These are phyloP conservation scores for Gymnorhina tibicen DNA, from an alignment of 2,113 vertebrate genomes.

Conservation along the genomic window DNA sequence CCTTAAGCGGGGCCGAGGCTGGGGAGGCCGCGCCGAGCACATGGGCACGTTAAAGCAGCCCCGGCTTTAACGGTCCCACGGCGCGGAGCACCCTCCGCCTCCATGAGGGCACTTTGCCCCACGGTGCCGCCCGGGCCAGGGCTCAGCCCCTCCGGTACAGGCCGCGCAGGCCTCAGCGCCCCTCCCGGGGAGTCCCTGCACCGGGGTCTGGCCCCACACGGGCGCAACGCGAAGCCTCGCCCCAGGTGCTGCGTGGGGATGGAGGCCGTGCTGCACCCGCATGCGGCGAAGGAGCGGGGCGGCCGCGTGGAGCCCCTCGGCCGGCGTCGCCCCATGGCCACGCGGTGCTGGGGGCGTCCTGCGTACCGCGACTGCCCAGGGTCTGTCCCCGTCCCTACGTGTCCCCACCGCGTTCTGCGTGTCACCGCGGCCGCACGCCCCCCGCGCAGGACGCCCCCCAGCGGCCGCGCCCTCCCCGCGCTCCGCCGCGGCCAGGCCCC, in stretches of 20 bases:
- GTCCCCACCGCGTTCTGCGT: not conserved
- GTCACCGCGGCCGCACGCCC: not conserved
- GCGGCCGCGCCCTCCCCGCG: not conserved
- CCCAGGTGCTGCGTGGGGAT: not conserved
- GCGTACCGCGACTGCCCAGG: no score
- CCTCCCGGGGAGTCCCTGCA: not conserved
- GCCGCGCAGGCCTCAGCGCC: not conserved
- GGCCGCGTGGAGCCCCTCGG: not conserved
- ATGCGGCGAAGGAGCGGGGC: not conserved
- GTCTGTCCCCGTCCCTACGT: not conserved
- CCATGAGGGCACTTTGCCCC: not conserved
- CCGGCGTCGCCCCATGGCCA: not conserved
- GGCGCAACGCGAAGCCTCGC: not conserved
- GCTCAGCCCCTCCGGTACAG: not conserved
- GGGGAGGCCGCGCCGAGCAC: constrained; percentile 37
- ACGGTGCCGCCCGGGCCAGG: not conserved
- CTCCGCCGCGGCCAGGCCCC: constrained; percentile 42
- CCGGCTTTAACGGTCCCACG: not conserved
- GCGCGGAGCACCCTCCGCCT: not conserved
- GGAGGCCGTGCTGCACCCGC: not conserved
- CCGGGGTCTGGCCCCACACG: no score
- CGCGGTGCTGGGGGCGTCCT: not conserved
- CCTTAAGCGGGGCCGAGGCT: constrained; percentile 66
- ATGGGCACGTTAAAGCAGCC: constrained; percentile 52
- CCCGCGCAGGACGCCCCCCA: not conserved